Base-by-base conservation (phyloP, 2,888 invertebrate species). In the Scaptodrosophila latifasciaeformis region DNA sequence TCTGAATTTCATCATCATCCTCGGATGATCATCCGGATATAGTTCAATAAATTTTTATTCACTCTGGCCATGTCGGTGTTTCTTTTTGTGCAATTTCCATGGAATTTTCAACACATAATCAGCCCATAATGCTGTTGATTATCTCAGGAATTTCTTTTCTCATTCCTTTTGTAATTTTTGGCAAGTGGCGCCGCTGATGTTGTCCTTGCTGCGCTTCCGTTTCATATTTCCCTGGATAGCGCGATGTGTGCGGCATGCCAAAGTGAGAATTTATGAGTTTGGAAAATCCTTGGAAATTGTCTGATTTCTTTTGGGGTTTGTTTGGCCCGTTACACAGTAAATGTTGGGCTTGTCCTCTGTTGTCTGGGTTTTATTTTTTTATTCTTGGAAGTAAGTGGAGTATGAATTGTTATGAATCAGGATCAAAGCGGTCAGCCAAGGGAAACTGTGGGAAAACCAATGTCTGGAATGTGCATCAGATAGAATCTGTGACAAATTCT, bases 1-100 rank as follows among this genome's bases (percentile, higher is more conserved):
- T 30, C 30, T 30, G 44, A 27, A 17, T 29, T 40, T 44, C 53
- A 59, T 56, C 70, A 66, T 62, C 72, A 72, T 72, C 77, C 72
- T 65, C 70, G 53, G 59, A 59, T 54, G 72, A 74, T 74, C 77
- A 78, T 76, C 75, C 78, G 75, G 75, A 78, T 76, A 67, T 75
- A 71, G 69, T 71, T 76, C 72, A 69, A 72, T 72, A n/a, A n/a
- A 63, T 61, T 54, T 55, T 52, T 50, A 42, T 49, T 37, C 15
- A 15, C 35, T 46, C 27, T 37, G 17, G 13, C 29, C 18, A 34
- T 53, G 54, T 66, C 59, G 60, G 57, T 62, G 59, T 55, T 59
- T 48, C 54, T 54, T 59, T 62, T 67, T 55, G 69, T 65, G 70
- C 69, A 67, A 76, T 76, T 76, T 76, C 65, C 67, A 62, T 52